Base-by-base conservation (phyloP, 2,113 vertebrate species). In the Hirundichthys speculiger region DNA sequence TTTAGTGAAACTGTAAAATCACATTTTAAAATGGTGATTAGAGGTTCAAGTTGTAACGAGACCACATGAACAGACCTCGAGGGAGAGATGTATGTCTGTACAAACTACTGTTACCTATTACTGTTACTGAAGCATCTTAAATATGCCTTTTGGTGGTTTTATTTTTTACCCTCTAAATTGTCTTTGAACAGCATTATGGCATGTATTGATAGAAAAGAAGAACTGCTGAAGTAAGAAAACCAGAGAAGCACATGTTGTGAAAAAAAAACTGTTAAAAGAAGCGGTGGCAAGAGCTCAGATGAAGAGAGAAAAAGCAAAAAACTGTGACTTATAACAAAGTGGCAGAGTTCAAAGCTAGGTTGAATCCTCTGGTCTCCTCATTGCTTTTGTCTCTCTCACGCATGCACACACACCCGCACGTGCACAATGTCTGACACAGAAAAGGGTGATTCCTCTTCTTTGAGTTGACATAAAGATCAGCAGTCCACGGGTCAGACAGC, bases 381-480 rank as follows among this genome's bases (percentile, higher is more conserved):
- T 67, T 76, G 71, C 59, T 63, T 70, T 75, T 73, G 53, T 76
- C 30, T 34, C 30, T 7, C 30, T 7, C 64, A 39, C 53, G 56
- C 54, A 65, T 43, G 56, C 64, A 38, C 49, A 69, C 56, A 70
- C 46, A 60, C 27, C 4, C 3, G 8, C 27, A 27, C 27, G 8
- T 8, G 27, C 56, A 70, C 46, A 57, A 22, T 34, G 30, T 53
- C 46, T 82, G 81, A 84, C 81, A 84, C 75, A 75, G 34, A 73
- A 83, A 80, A 89, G 77, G 80, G 74, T 65, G 77, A 85, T 69
- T 84, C 65, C 58, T 65, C 79, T 77, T 80, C 79, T 86, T 51
- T 60, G 71, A 80, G 57, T 61, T 80, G 84, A 87, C 80, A 86
- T 82, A 86, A 88, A 91, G 82, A 90, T 90, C 86, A 89, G 84